Evolutionary conservation across 1,140 invertebrate genomes (phyloP), one percentile per base, ranked within the genome.

Genomic region (Ceratoteleas bidentatus): DNA sequence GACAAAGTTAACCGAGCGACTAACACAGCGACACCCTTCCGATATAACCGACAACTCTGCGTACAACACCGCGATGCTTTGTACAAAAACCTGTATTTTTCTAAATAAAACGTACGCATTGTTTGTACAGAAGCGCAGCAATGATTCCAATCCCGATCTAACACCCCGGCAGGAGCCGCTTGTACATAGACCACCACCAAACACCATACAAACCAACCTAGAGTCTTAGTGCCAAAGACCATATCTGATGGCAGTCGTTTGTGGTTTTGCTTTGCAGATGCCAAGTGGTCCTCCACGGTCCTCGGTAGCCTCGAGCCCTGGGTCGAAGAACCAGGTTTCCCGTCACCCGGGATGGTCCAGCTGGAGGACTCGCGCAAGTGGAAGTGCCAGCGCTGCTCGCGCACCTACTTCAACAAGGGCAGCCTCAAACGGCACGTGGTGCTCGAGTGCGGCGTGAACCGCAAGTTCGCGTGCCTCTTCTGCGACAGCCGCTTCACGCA

Each of bases 371-470:
- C 68, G 9, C 47, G 70, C 32, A 84, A 81, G 36, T 82, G 83
- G 79, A 78, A 62, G 47, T 93, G 92, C 66, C 78, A 84, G 6
- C 87, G 88, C 36, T 94, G 93, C 72, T 85, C 87, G n/a, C 87
- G 91, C 34, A 87, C 88, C 3, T 88, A 90, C 83, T 92, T 92
- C 66, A 89, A 91, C 34, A 86, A 87, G 61, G 70, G 81, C 34
- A 87, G 88, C 33, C 84, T 93, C 0, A 88, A 88, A 34, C 88
- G 92, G 6, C 92, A 93, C 76, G 82, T 92, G 69, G 86, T 88
- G 53, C 90, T 92, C 32, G 90, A 92, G 49, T 93, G 93, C 80
- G 91, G 91, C 6, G 88, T 89, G n/a, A 88, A 90, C 53, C 91
- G 91, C 4, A 91, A 91, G 70, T 90, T 92, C 61, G 84, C 85